Base-by-base conservation (phyloP, 2,113 vertebrate species). In the Maccullochella peelii region DNA sequence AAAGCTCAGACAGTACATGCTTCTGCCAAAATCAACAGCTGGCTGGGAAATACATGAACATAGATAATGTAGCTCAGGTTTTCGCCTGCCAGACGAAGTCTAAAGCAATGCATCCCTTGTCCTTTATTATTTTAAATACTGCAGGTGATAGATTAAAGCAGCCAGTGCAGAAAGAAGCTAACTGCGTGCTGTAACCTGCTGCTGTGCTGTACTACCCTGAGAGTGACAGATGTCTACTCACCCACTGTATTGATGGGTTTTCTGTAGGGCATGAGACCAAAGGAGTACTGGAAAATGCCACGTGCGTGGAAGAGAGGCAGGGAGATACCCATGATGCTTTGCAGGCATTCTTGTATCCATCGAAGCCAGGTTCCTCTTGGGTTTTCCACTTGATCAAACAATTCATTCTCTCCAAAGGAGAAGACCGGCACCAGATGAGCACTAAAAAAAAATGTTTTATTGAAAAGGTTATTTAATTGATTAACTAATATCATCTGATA, bases 241-340 rank as follows among this genome's bases (percentile, higher is more conserved):
- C 98, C 97, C 36, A 99, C 90, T 0, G 97, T 98, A 77, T 47
- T 88, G 91, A 99, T 96, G 8, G 97, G 97, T 76, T 91, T 95
- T 50, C 98, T 95, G 93, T 98, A 97, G 0, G 98, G 98, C 0
- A 99, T 42, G 1, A 98, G 44, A 15, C 98, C 98, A 0, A 99
- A 98, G 85, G 94, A 98, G 91, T 99, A 98, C 94, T 99, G 98
- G 92, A 99, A 99, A 84, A 99, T 16, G 0, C 98, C 98, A 5
- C 97, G 95, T 0, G 97, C 98, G 0, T 98, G 97, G 89, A 99
- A 99, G 9, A 99, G 95, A 0, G 98, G 98, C 49, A 99, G 90
- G 14, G 98, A 96, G 79, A 99, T 36, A 0, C 97, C 95, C 97
- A 97, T 98, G 82, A 97, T 12, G 79, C 93, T 73, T 82, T 98